A percentile compares a stretch with the other conserved stretches of the same genome.
These are phyloP conservation scores for Hirtodrosophila alboralis DNA, from an alignment of 2,888 invertebrate species.

Conservation along the genomic window DNA sequence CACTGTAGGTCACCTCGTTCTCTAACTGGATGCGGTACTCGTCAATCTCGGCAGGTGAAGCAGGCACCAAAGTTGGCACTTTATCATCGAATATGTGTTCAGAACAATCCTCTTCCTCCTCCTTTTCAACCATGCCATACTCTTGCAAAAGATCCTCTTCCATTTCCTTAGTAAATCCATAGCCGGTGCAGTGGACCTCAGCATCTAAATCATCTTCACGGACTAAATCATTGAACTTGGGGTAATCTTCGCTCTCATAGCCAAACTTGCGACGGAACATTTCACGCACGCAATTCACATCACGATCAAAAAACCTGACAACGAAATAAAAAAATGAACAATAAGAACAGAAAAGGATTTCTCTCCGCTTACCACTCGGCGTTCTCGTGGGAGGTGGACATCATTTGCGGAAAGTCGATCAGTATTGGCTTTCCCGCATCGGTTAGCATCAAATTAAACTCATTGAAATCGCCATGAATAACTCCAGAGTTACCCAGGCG, in stretches of 20 bases:
- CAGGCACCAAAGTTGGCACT: conserved; percentile 63
- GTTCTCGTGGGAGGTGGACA: conserved; percentile 96
- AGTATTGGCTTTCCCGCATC: conserved; percentile 92
- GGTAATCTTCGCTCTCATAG: conserved; percentile 93
- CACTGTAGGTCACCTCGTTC: conserved; percentile 84
- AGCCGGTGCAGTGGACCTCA: conserved; percentile 96
- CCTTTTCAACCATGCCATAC: conserved; percentile 85
- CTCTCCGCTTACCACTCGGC: conserved; percentile 89
- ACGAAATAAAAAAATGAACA: background rate
- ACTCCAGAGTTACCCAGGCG: conserved; percentile 96
- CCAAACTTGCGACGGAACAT: conserved; percentile 95
- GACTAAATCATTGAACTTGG: conserved; percentile 90
- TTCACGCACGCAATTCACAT: conserved; percentile 95
- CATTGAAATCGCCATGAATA: conserved; percentile 99
- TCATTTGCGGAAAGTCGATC: conserved; percentile 99
- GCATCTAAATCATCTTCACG: conserved; percentile 93
- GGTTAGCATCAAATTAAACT: conserved; percentile 97
- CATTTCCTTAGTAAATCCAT: conserved; percentile 93
- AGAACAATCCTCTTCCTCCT: conserved; percentile 81
- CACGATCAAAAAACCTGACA: conserved; percentile 94
- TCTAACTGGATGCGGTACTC: conserved; percentile 82
- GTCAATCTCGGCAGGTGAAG: conserved; percentile 77
- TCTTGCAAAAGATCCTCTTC: conserved; percentile 89
- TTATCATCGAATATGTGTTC: conserved; percentile 68
- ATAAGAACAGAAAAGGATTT: background rate